Percentiles rank a stretch among this genome's conserved stretches.
phyloP scores from a whole-genome alignment of 2,888 invertebrate genomes.

The Phyto melanocephala region DNA sequence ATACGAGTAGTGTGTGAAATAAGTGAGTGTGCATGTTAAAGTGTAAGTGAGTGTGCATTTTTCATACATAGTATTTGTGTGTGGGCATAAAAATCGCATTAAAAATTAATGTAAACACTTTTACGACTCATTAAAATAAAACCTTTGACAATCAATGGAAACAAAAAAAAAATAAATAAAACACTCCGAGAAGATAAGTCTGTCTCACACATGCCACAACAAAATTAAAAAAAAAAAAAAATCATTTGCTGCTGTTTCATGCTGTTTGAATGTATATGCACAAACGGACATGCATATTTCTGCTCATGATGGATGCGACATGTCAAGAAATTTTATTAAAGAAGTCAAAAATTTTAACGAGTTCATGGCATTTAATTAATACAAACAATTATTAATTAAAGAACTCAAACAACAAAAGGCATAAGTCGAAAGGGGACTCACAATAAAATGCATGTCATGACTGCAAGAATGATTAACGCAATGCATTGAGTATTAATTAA shows the following conservation, averaged over 20 bases:
- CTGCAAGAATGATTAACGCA: neutral
- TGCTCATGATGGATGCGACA: slow-evolving; percentile 44
- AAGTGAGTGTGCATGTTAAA: too few relatives aligned
- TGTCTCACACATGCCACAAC: neutral
- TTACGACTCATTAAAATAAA: slow-evolving; percentile 63
- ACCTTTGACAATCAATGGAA: slow-evolving; percentile 54
- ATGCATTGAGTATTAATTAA: neutral
- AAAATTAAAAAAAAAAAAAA: neutral
- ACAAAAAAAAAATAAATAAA: neutral
- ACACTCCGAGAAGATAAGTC: neutral
- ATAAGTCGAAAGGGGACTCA: neutral
- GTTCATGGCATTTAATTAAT: slow-evolving; percentile 54
- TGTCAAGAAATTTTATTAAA: slow-evolving; percentile 47
- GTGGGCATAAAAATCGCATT: slow-evolving; percentile 38
- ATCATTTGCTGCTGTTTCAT: neutral
- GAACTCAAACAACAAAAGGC: neutral
- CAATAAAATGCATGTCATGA: neutral
- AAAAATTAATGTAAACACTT: slow-evolving; percentile 63
- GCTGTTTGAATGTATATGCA: neutral
- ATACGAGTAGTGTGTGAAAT: too few relatives aligned
- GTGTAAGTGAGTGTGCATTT: too few relatives aligned
- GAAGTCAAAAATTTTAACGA: slow-evolving; percentile 44
- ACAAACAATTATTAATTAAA: slow-evolving; percentile 39
- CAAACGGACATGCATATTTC: neutral
- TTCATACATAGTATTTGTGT: neutral